Conservation (phyloP, 2,113 vertebrate genomes). For the Megaptera novaeangliae region DNA sequence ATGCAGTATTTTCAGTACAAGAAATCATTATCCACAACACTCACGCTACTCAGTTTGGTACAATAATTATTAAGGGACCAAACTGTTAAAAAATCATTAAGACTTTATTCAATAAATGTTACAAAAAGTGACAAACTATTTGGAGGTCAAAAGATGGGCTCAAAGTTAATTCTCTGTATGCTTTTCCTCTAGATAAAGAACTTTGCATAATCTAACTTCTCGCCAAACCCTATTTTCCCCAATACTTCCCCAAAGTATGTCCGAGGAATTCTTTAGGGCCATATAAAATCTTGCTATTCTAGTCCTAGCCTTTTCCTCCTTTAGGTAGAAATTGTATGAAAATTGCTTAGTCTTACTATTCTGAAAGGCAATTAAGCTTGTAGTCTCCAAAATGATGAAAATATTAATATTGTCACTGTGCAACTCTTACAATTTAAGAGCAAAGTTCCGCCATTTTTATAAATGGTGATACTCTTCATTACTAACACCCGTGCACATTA, state of each 20-base stretch:
- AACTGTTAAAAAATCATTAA: background rate
- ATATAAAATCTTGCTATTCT: background rate
- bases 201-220: background rate
- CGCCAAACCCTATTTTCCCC: background rate
- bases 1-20: background rate
- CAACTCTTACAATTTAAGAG: constrained; percentile 15
- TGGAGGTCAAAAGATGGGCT: background rate
- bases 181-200: background rate
- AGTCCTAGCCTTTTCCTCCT: background rate
- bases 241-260: background rate
- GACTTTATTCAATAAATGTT: background rate
- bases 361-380: constrained; percentile 45
- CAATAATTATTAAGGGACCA: background rate
- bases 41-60: background rate
- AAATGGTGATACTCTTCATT: background rate
- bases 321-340: background rate
- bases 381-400: constrained; percentile 9
- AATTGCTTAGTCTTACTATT: background rate
- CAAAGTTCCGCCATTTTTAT: background rate
- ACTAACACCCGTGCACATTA: background rate
- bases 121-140: background rate
- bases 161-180: background rate
- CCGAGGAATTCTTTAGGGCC: background rate
- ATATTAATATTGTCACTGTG: background rate
- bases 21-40: background rate